phyloP scores from a whole-genome alignment of 2,797 vertebrate genomes.

The Rhincodon typus region DNA sequence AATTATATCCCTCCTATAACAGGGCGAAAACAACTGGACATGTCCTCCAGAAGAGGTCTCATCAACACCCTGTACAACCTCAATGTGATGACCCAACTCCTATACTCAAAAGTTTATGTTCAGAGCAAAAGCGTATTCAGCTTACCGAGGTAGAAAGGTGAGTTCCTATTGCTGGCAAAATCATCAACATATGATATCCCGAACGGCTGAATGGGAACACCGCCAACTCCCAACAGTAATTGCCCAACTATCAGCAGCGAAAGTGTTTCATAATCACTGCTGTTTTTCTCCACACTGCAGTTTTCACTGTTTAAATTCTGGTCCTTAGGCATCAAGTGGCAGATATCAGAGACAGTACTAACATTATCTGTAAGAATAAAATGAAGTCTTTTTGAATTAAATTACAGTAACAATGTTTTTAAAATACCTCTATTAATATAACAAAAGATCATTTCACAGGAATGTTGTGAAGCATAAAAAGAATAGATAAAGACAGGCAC shows the following conservation, averaged over 20 bases:
- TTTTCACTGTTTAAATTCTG: constrained; percentile 43
- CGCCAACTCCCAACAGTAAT: constrained; percentile 72
- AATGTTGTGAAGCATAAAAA: background rate
- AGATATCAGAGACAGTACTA: constrained; percentile 53
- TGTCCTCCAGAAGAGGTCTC: too few species aligned
- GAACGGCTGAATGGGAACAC: constrained; percentile 87
- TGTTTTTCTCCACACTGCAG: constrained; percentile 48
- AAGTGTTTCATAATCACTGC: constrained; percentile 55
- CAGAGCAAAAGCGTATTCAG: accelerated
- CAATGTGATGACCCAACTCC: too few species aligned
- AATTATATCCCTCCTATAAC: too few species aligned
- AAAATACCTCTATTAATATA: background rate
- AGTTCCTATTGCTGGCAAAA: constrained; percentile 76
- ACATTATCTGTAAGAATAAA: background rate
- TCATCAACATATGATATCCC: constrained; percentile 96
- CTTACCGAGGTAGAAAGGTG: constrained; percentile 83
- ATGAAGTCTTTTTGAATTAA: background rate
- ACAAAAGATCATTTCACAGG: background rate
- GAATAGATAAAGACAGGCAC: too few species aligned
- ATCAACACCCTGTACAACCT: too few species aligned
- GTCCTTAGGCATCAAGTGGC: background rate
- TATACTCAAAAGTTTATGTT: too few species aligned
- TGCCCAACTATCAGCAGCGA: constrained; percentile 75
- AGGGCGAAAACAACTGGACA: too few species aligned
- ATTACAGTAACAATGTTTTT: background rate